These are phyloP conservation scores for Phoeniculus purpureus DNA, from an alignment of 2,797 vertebrate genomes.

Conservation along the genomic window DNA sequence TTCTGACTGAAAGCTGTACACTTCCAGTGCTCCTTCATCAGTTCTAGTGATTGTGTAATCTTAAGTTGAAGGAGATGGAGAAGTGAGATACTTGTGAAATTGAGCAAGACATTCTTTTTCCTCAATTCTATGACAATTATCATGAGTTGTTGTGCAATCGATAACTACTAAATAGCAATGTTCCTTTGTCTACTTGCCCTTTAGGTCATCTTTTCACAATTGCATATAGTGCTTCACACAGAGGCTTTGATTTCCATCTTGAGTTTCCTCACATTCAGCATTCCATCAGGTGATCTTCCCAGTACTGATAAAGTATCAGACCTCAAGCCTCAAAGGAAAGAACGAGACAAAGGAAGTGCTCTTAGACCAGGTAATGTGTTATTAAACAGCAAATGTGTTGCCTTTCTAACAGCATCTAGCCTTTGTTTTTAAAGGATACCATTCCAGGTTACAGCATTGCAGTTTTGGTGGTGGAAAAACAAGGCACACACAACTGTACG, in stretches of 20 bases:
- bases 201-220: slow-evolving; percentile 89
- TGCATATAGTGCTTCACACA: slow-evolving; percentile 90
- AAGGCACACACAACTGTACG: background rate
- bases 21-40: background rate
- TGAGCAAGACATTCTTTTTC: background rate
- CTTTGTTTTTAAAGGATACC: background rate
- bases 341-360: slow-evolving; percentile 72
- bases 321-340: slow-evolving; percentile 59
- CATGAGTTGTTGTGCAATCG: background rate
- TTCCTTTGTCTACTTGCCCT: background rate
- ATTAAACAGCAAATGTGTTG: background rate
- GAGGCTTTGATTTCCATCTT: slow-evolving; percentile 92
- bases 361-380: slow-evolving; percentile 78
- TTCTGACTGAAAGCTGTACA: background rate
- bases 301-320: slow-evolving; percentile 75
- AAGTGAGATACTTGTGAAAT: background rate
- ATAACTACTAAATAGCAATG: background rate
- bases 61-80: background rate
- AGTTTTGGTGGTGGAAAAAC: background rate
- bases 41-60: background rate
- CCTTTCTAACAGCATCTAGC: background rate
- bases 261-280: slow-evolving; percentile 84
- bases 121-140: rapidly evolving
- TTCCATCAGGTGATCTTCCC: slow-evolving; percentile 70
- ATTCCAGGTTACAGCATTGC: background rate